phyloP scores from a whole-genome alignment of 2,113 vertebrate genomes.

The Syngnathus scovelli region DNA sequence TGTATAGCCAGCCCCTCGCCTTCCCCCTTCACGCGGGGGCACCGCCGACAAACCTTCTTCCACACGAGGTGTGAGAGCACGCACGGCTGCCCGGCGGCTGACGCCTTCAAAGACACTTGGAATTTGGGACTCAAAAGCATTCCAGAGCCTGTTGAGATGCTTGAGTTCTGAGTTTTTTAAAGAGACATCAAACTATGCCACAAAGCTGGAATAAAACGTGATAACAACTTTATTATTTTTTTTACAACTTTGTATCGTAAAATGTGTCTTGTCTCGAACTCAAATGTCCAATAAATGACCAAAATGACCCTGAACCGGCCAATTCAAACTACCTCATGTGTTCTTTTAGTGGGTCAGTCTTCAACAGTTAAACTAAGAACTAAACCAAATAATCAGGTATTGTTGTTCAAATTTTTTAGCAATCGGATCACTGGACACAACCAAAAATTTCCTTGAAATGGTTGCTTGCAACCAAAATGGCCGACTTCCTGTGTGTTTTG shows the following conservation, averaged over 20 bases:
- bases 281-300: too few species aligned
- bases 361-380: neutral
- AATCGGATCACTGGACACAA: neutral
- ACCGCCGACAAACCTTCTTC: constrained; percentile 43
- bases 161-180: neutral
- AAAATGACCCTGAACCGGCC: too few species aligned
- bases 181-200: neutral
- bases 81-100: constrained; percentile 7
- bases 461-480: constrained; percentile 6
- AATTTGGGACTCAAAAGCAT: constrained; percentile 3
- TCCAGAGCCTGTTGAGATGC: neutral
- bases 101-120: constrained; percentile 23
- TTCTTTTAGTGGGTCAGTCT: neutral
- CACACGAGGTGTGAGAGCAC: constrained; percentile 59
- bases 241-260: neutral
- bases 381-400: neutral
- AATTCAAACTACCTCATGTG: too few species aligned
- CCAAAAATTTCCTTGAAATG: neutral
- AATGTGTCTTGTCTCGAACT: too few species aligned
- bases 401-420: neutral
- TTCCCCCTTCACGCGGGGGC: constrained; percentile 34
- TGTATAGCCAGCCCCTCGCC: constrained; percentile 57
- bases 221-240: too few species aligned
- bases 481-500: neutral
- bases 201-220: neutral